A percentile compares a stretch with the other conserved stretches of the same genome.
Evolutionary conservation across 2,113 vertebrate genomes (phyloP).

Genomic region (Eublepharis macularius): DNA sequence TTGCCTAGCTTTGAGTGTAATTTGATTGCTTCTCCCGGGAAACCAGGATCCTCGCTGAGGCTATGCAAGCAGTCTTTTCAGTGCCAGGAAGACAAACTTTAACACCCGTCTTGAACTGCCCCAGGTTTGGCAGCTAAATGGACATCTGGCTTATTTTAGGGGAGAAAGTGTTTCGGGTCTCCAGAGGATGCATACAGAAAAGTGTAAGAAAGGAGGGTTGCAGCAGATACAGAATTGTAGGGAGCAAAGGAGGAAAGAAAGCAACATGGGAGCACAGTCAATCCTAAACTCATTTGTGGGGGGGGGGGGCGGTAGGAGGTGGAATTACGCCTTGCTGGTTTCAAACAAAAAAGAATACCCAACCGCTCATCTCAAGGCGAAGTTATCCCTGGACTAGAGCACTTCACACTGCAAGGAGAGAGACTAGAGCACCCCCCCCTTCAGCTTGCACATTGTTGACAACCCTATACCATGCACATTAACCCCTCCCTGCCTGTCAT

Average conservation of each 20-base stretch:
- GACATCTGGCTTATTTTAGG: conserved; percentile 74
- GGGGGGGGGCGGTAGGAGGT: too few relatives aligned
- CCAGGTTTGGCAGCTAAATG: conserved; percentile 63
- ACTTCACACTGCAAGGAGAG: neutral
- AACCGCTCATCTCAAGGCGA: neutral
- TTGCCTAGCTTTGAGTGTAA: conserved; percentile 21
- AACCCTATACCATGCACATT: too few relatives aligned
- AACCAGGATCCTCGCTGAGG: conserved; percentile 67
- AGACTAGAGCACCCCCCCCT: too few relatives aligned
- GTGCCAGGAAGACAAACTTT: conserved; percentile 69
- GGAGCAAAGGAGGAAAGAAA: conserved; percentile 43
- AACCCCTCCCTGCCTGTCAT: too few relatives aligned
- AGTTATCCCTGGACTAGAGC: neutral
- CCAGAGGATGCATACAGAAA: conserved; percentile 66
- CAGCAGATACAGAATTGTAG: conserved; percentile 25
- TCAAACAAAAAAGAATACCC: neutral
- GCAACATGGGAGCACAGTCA: conserved; percentile 48
- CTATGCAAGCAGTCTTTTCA: conserved; percentile 69
- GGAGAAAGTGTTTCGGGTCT: conserved; percentile 48
- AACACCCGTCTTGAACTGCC: conserved; percentile 67
- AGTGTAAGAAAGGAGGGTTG: conserved; percentile 57
- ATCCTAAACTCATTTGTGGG: neutral
- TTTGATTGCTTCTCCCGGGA: conserved; percentile 70
- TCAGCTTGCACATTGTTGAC: too few relatives aligned
- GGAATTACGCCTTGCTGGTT: neutral